These are phyloP conservation scores for Pristiophorus japonicus DNA, from an alignment of 2,113 vertebrate genomes.

Conservation along the genomic window DNA sequence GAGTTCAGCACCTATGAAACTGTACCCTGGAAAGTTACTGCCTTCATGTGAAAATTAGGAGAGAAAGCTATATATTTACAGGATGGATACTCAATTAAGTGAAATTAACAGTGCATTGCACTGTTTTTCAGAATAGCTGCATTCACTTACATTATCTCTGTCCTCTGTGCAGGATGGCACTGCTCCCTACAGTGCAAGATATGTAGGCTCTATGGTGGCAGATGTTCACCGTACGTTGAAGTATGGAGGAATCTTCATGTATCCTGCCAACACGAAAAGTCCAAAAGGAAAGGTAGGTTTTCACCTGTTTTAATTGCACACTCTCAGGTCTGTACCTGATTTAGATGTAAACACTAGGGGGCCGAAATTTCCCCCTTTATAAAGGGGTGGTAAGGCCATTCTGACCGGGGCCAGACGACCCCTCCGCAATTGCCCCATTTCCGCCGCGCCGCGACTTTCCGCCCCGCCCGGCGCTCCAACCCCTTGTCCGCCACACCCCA, in stretches of 20 bases:
- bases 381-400: too few relatives aligned
- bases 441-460: too few relatives aligned
- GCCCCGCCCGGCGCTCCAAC: too few relatives aligned
- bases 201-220: conserved; percentile 96
- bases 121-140: background rate
- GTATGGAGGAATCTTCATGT: conserved; percentile 95
- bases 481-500: too few relatives aligned
- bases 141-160: background rate
- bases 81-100: background rate
- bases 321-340: too few relatives aligned
- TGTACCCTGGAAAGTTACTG: background rate
- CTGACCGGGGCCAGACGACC: too few relatives aligned
- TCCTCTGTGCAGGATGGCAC: conserved; percentile 67
- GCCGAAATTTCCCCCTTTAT: too few relatives aligned
- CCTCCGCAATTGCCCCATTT: too few relatives aligned
- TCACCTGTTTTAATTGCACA: background rate
- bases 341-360: background rate
- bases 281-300: conserved; percentile 86
- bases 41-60: background rate
- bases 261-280: conserved; percentile 88
- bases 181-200: conserved; percentile 79
- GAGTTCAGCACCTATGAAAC: background rate
- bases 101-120: background rate
- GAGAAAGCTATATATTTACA: background rate
- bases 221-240: conserved; percentile 89